Conservation (phyloP, 2,113 vertebrate species). For the Herpailurus yagouaroundi region DNA sequence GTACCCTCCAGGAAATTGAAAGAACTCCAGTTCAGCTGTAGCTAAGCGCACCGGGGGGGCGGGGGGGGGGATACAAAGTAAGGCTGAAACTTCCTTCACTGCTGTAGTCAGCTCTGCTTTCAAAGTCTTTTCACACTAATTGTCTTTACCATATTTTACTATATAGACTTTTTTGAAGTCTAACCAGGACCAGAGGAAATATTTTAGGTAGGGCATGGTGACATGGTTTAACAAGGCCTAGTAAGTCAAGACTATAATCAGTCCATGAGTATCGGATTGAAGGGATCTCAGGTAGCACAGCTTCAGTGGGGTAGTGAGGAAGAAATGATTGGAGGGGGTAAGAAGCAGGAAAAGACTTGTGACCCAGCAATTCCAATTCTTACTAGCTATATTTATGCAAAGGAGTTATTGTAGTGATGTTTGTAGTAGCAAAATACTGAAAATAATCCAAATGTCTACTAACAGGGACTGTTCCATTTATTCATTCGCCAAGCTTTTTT, state of each 20-base stretch:
- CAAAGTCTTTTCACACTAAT: neutral
- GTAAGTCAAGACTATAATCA: neutral
- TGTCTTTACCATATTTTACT: neutral
- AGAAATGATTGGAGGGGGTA: neutral
- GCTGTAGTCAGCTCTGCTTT: neutral
- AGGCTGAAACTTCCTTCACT: neutral
- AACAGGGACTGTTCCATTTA: neutral
- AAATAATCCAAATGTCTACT: neutral
- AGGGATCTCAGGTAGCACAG: neutral
- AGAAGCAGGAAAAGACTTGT: neutral
- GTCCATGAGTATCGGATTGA: neutral
- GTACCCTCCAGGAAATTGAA: neutral
- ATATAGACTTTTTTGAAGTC: neutral
- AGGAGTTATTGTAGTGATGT: neutral
- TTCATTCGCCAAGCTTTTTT: neutral
- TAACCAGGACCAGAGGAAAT: neutral
- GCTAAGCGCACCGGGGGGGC: neutral
- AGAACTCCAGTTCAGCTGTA: neutral
- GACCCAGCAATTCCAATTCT: neutral
- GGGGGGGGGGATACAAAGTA: neutral
- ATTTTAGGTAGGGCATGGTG: neutral
- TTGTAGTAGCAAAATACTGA: neutral
- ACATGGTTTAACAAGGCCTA: neutral
- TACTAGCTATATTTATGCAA: neutral
- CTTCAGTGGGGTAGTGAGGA: neutral